Percentiles rank a stretch among this genome's conserved stretches.
These are phyloP conservation scores for Thecocarcelia acutangulata DNA, from an alignment of 2,888 invertebrate genomes.

Conservation along the genomic window DNA sequence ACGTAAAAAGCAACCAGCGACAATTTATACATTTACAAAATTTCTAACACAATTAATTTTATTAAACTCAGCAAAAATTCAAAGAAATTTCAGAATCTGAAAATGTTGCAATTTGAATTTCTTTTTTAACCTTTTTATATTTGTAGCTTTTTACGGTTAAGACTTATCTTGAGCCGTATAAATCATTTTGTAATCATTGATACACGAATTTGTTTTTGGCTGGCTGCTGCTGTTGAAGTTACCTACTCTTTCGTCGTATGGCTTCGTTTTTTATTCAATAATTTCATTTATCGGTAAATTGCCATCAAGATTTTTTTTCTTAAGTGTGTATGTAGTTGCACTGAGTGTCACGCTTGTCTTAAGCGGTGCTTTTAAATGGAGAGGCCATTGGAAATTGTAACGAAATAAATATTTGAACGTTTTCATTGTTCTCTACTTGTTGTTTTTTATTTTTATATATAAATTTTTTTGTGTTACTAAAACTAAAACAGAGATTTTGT, in stretches of 20 bases:
- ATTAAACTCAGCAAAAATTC: too few relatives aligned
- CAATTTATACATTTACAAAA: too few relatives aligned
- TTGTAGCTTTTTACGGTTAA: slow-evolving; percentile 9
- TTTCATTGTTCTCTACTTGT: slow-evolving; percentile 57
- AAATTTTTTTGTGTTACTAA: not conserved
- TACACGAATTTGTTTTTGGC: slow-evolving; percentile 40
- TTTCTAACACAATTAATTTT: too few relatives aligned
- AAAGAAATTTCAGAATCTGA: not conserved
- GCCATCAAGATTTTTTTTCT: slow-evolving; percentile 62
- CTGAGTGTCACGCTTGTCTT: slow-evolving; percentile 59
- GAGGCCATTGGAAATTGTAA: slow-evolving; percentile 34
- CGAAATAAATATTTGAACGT: slow-evolving; percentile 58
- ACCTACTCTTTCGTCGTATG: slow-evolving; percentile 11
- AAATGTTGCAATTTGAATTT: slow-evolving; percentile 20
- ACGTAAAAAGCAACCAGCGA: too few relatives aligned
- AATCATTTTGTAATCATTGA: slow-evolving; percentile 66
- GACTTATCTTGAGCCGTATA: slow-evolving; percentile 60
- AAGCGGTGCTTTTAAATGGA: slow-evolving; percentile 15
- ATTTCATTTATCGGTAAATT: slow-evolving; percentile 68
- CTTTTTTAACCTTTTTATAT: slow-evolving; percentile 9
- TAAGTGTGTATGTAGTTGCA: slow-evolving; percentile 25
- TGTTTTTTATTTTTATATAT: slow-evolving; percentile 23
- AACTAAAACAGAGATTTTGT: slow-evolving; percentile 41
- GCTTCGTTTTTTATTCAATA: slow-evolving; percentile 52
- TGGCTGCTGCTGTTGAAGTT: not conserved